A percentile compares a stretch with the other conserved stretches of the same genome.
Evolutionary conservation across 2,888 invertebrate genomes (phyloP).

Genomic region (Troides helena): DNA sequence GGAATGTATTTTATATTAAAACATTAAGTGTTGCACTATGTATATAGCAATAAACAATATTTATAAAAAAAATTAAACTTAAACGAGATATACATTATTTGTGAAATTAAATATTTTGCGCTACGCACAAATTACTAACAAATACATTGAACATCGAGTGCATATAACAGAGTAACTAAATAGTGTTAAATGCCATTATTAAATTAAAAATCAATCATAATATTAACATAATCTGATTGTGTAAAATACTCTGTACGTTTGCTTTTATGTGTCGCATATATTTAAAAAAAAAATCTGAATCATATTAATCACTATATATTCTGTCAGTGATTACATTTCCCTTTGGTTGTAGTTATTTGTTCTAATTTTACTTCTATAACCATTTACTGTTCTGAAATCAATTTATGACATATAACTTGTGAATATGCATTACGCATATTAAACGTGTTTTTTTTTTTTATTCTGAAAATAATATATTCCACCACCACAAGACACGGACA

Average conservation of each 20-base stretch:
- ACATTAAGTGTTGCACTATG: background rate
- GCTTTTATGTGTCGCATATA: background rate
- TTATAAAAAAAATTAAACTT: background rate
- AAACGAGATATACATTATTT: background rate
- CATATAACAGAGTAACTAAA: constrained; percentile 11
- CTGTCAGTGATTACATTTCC: background rate
- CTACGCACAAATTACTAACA: constrained; percentile 12
- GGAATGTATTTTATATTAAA: background rate
- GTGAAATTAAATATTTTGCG: background rate
- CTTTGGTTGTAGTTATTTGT: background rate
- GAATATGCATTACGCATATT: too few relatives aligned
- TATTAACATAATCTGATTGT: constrained; percentile 3
- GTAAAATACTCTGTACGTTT: background rate
- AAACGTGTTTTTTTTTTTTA: constrained; percentile 29
- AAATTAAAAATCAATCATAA: background rate
- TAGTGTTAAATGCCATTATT: constrained; percentile 1
- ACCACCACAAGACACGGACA: constrained; percentile 44
- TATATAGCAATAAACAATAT: background rate
- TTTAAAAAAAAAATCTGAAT: background rate
- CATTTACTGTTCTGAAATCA: background rate
- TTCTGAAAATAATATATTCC: constrained; percentile 32
- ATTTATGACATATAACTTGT: background rate
- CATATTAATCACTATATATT: background rate
- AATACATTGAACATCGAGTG: constrained; percentile 14
- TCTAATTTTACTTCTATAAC: background rate